Evolutionary conservation across 2,888 invertebrate genomes (phyloP), one percentile per base, ranked within the genome.

Genomic region (Oeneis ivallda): DNA sequence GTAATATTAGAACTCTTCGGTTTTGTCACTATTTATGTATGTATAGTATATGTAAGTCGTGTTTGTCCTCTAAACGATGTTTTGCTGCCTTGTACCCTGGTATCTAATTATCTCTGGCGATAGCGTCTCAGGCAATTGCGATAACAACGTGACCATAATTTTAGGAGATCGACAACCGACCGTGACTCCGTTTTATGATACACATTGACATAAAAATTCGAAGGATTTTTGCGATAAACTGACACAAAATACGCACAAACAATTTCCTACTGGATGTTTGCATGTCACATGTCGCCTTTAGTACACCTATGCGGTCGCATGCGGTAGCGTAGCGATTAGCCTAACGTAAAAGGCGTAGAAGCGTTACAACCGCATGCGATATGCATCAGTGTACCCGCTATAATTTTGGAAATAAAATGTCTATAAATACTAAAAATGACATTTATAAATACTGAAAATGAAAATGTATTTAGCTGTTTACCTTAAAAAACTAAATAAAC

Each of bases 81-180:
- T 75, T 74, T 74, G 71, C 68, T 70, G 69, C 70, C 65, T 71
- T 72, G 75, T 73, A 75, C 71, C 73, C 69, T 69, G 69, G 69
- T 76, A 76, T 76, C 75, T 74, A 76, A 78, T 82, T 82, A 84
- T 85, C 80, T 76, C 76, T 75, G 75, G 75, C 81, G 83, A 84
- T 79, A 78, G 76, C 69, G 70, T 73, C 70, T 76, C 74, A 75
- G 78, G 79, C 76, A 78, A 79, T 75, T 76, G 70, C 67, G 86
- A 87, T 87, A 86, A 83, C 76, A 74, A 73, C 77, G 75, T 83
- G 88, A 84, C 87, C 85, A 87, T 86, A 86, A 86, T 89, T 85
- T 86, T 86, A 86, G 78, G 88, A 89, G 91, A 89, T 90, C 91
- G 87, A 85, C 83, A 88, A 86, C 88, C 91, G 88, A 75, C 91